Evolutionary conservation across 2,888 invertebrate species (phyloP), one percentile per base, ranked within the genome.

Genomic region (Argyra leucocephala): DNA sequence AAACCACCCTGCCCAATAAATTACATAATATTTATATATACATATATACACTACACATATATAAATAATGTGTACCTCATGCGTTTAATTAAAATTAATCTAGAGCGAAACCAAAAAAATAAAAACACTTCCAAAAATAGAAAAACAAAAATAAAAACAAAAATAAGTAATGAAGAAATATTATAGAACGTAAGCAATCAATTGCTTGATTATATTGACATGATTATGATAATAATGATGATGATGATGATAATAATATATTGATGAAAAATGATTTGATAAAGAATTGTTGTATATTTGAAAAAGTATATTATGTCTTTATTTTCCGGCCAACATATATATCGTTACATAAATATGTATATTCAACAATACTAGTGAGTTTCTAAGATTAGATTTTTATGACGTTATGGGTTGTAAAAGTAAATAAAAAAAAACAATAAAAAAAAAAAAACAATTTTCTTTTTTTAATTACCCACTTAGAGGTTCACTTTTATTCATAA

Each of bases 21-120:
- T n/a, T n/a, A n/a, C n/a, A n/a, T n/a, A n/a, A n/a, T n/a, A n/a
- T n/a, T n/a, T n/a, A n/a, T n/a, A n/a, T n/a, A n/a, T n/a, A n/a
- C n/a, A 26, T 3, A 37, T 15, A 48, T 48, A 48, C 48, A 48
- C 5, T 18, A 37, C 18, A 18, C 48, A 48, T 48, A 15, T 48
- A 48, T 59, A 59, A 59, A 22, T 59, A 59, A 59, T 59, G 23
- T 23, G 59, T 23, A 23, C 59, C 59, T 59, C 59, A 59, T 59
- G 59, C 23, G 23, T 59, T 59, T 59, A 59, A 59, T 59, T 59
- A 23, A 59, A 59, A 59, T 24, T 48, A 48, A 48, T 48, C 48
- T 48, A 15, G 48, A 48, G 48, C 48, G 48, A 48, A 48, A 48
- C 48, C 48, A 18, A 48, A 48, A 48, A 48, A 48, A 31, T 12